Evolutionary conservation across 2,888 invertebrate genomes (phyloP).

Genomic region (Hirtodrosophila cameraria): DNA sequence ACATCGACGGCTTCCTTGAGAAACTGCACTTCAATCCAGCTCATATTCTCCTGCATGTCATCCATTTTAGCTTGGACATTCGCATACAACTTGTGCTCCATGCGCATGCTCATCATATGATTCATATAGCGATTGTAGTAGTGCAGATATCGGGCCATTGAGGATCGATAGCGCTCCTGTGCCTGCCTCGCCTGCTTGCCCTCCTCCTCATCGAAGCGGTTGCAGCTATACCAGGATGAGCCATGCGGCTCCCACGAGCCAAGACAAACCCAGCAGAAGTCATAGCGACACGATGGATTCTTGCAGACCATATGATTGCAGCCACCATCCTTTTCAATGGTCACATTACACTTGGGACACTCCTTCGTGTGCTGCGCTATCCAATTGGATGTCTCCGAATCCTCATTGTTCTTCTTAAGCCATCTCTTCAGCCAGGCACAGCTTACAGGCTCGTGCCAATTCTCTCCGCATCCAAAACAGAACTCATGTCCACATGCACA

Average conservation of each 20-base stretch:
- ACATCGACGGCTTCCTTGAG: conserved; percentile 98
- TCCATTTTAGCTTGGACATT: conserved; percentile 99
- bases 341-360: conserved; percentile 98
- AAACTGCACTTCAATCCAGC: conserved; percentile 99
- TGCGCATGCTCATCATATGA: conserved; percentile 98
- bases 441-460: conserved; percentile 99
- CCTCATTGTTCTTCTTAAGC: conserved; percentile 99
- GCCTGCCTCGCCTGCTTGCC: conserved; percentile 98
- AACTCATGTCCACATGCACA: conserved; percentile 97
- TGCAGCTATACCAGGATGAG: conserved; percentile 99
- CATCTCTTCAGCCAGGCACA: conserved; percentile 96
- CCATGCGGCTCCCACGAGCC: conserved; percentile 99
- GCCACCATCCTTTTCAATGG: conserved; percentile 98
- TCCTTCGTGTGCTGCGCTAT: conserved; percentile 99
- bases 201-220: conserved; percentile 98
- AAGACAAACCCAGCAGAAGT: conserved; percentile 99
- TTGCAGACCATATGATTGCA: conserved; percentile 99
- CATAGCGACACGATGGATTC: conserved; percentile 98
- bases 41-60: conserved; percentile 99
- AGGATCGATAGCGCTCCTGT: conserved; percentile 96
- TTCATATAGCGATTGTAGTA: conserved; percentile 99
- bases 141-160: conserved; percentile 97
- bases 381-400: conserved; percentile 99
- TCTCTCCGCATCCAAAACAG: conserved; percentile 98
- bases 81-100: conserved; percentile 98